These are phyloP conservation scores for Acanthosoma haemorrhoidale DNA, from an alignment of 2,888 invertebrate genomes.

Conservation along the genomic window DNA sequence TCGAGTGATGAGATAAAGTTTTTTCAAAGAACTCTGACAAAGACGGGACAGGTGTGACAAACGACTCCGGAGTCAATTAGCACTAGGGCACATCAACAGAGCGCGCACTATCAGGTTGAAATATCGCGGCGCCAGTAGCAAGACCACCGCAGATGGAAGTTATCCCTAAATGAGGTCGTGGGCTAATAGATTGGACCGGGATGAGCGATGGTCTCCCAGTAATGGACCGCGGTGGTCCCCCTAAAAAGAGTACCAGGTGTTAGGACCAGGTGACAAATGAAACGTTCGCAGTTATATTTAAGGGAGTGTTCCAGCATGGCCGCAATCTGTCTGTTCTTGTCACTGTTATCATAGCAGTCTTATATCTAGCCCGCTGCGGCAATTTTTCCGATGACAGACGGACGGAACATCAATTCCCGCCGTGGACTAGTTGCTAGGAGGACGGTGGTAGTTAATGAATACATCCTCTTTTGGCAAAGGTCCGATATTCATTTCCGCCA, in stretches of 20 bases:
- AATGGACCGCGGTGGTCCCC: background rate
- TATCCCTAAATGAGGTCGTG: background rate
- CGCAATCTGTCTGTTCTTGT: background rate
- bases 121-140: background rate
- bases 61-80: background rate
- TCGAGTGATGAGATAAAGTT: too few relatives aligned
- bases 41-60: too few relatives aligned
- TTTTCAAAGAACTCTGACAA: too few relatives aligned
- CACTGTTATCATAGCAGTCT: background rate
- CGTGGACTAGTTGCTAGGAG: background rate
- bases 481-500: too few relatives aligned
- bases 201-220: background rate
- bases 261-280: background rate
- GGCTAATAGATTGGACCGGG: background rate
- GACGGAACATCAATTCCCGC: background rate
- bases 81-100: background rate
- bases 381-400: background rate
- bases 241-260: constrained; percentile 2
- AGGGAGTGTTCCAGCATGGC: background rate
- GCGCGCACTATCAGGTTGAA: background rate
- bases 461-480: too few relatives aligned
- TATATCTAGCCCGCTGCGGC: background rate
- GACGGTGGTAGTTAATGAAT: too few relatives aligned
- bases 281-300: background rate
- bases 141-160: too few relatives aligned